Evolutionary conservation across 2,797 vertebrate genomes (phyloP), one percentile per base, ranked within the genome.

Genomic region (Pagetopsis macropterus): DNA sequence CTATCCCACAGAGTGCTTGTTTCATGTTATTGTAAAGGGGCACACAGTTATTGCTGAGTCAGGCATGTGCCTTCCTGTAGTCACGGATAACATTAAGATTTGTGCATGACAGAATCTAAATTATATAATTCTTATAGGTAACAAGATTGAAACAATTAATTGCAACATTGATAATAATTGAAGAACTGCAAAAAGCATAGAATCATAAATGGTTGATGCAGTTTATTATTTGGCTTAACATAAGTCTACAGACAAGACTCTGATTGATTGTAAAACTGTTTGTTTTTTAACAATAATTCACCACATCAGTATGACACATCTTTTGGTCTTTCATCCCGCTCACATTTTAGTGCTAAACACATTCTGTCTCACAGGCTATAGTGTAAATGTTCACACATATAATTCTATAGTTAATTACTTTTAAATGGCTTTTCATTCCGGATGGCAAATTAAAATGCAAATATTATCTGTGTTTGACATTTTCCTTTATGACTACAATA

Each of bases 401-500:
- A 5, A 0, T 0, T 59, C 6, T 27, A 56, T 0, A 46, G 23
- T 19, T 17, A 63, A 50, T 52, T 16, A 69, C 59, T 78, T 70
- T 73, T 45, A 44, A 50, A 27, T 51, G 14, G 23, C 14, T 73
- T 48, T 65, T 65, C 8, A 58, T 51, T 73, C 55, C 31, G 49
- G 19, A 31, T 37, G 40, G 45, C 37, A 78, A 72, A 76, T 55
- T 43, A 15, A 65, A 62, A 66, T 41, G 60, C 33, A 73, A 46
- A 67, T 79, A 73, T 67, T 2, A 56, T 12, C 11, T 57, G 27
- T 17, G 19, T 58, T 48, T 66, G 56, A 75, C 68, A 76, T 78
- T 80, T 74, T 72, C 55, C 67, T 68, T 44, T 63, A 63, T 17
- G 17, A 65, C 46, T 37, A 78, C 66, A 70, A 70, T 62, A 21